These are phyloP conservation scores for Ceratina australensis DNA, from an alignment of 1,140 invertebrate genomes.

Conservation along the genomic window DNA sequence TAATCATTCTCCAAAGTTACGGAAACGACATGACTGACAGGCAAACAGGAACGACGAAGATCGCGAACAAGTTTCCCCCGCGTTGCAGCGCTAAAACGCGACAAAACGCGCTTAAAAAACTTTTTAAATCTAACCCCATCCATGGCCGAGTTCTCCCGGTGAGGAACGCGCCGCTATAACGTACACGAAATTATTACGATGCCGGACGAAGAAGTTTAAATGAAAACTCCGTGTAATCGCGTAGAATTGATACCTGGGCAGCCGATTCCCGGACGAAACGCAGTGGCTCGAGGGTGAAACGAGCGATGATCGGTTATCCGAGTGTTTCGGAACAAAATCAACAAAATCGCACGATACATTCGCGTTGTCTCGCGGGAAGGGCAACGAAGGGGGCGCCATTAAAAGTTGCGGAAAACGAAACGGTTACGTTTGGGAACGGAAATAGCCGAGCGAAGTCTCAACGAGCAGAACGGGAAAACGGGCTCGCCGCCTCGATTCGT, in stretches of 20 bases:
- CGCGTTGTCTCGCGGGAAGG: neutral
- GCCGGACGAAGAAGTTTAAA: too few species aligned
- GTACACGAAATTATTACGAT: constrained; percentile 52
- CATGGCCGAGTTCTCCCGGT: constrained; percentile 38
- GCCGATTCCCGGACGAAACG: too few species aligned
- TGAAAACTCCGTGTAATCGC: neutral
- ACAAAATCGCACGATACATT: neutral
- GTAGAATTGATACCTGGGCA: neutral
- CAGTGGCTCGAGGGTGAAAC: too few species aligned
- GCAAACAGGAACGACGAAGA: constrained; percentile 71
- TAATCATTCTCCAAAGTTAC: constrained; percentile 75
- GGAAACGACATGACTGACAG: constrained; percentile 74
- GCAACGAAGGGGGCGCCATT: neutral
- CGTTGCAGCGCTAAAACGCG: constrained; percentile 55
- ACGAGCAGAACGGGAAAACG: neutral
- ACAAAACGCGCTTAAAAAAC: constrained; percentile 75
- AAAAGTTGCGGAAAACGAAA: constrained; percentile 12
- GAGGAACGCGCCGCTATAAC: constrained; percentile 62
- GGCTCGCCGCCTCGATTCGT: constrained; percentile 56
- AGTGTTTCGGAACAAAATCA: neutral
- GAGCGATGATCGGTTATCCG: too few species aligned
- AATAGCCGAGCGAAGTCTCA: neutral
- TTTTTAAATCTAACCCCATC: constrained; percentile 79
- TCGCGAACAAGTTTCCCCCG: constrained; percentile 60
- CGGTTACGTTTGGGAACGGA: neutral